Conservation (phyloP, 2,113 vertebrate genomes). For the Neogale vison region DNA sequence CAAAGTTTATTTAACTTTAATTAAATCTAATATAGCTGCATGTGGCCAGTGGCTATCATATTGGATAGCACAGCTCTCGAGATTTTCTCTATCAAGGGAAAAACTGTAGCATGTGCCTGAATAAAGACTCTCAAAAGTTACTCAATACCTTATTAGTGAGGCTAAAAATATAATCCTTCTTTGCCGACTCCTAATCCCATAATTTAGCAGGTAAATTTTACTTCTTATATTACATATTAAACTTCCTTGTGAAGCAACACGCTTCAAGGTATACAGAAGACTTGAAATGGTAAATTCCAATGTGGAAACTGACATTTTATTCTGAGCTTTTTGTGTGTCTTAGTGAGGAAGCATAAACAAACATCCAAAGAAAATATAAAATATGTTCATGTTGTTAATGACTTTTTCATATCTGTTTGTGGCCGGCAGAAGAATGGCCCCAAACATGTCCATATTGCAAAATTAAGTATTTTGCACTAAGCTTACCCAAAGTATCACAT, state of each 20-base stretch:
- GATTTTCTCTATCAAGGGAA: not conserved
- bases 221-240: not conserved
- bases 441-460: not conserved
- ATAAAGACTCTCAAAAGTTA: not conserved
- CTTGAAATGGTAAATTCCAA: not conserved
- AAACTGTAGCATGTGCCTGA: not conserved
- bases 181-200: not conserved
- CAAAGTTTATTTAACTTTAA: not conserved
- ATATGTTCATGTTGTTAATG: not conserved
- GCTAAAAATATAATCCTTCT: not conserved
- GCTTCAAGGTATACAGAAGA: not conserved
- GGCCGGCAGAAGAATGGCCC: not conserved
- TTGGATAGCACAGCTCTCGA: not conserved
- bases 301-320: conserved; percentile 7
- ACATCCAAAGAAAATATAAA: not conserved
- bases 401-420: not conserved
- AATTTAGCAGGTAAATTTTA: conserved; percentile 18
- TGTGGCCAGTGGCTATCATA: not conserved
- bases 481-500: conserved; percentile 67
- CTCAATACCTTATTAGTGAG: not conserved
- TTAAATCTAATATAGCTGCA: not conserved
- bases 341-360: not conserved
- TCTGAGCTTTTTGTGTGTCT: not conserved
- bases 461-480: not conserved
- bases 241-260: not conserved